Base-by-base conservation (phyloP, 2,888 invertebrate genomes). In the Nephrotoma appendiculata region DNA sequence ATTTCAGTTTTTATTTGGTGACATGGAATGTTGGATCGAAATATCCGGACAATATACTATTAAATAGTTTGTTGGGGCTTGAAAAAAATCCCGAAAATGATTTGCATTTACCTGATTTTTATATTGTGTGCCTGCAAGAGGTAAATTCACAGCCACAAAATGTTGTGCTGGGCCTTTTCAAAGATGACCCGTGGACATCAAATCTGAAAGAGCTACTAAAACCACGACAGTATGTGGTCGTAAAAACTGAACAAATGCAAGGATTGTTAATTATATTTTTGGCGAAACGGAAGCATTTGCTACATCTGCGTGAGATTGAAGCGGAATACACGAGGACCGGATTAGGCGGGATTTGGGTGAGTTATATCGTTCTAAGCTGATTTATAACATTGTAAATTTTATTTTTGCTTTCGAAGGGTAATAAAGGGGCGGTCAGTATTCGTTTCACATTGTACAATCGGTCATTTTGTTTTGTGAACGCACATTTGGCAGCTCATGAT, bases 11-110 rank as follows among this genome's bases (percentile, higher is more conserved):
- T 88, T 96, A 96, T 91, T 93, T 97, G 89, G 94, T 95, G 84
- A 98, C 98, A 83, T 98, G 97, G 95, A 98, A 98, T 93, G 98
- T 98, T 86, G 97, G 96, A 52, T 96, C 96, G 0, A 95, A 94
- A 89, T 93, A 93, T 88, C 96, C 96, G 45, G 95, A 96, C 89
- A 95, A 96, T 90, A 92, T 95, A 41, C 93, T 94, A 88, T 92
- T 98, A 43, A 93, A 94, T 88, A 94, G 94, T 83, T 92, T 97
- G 85, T 90, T 97, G 86, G 94, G 95, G 86, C 92, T 97, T 86
- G 94, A 94, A 87, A 92, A 93, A 11, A 93, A 93, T 87, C 93
- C 93, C 87, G 94, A 94, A 88, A 93, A 94, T 88, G 93, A 94
- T 86, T 94, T 93, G 89, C 92, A 92, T 85, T 90, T 95, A 87